Evolutionary conservation across 2,888 invertebrate species (phyloP).

Genomic region (Unio pictorum): DNA sequence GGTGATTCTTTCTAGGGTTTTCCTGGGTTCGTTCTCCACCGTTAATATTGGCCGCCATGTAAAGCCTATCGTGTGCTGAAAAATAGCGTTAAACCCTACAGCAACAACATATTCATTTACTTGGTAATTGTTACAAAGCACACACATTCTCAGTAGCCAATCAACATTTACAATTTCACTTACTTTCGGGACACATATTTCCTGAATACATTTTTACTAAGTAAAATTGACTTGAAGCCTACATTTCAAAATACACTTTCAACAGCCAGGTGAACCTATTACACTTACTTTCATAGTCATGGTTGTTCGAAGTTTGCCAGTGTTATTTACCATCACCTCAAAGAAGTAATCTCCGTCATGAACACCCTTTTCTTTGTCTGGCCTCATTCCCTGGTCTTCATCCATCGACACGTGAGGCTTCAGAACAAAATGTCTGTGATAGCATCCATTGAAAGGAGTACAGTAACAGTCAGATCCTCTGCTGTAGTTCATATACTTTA

Average conservation of each 20-base stretch:
- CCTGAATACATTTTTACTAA: no score
- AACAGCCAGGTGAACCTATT: background rate
- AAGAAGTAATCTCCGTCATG: slow-evolving; percentile 51
- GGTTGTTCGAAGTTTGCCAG: slow-evolving; percentile 34
- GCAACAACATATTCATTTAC: no score
- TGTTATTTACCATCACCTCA: slow-evolving; percentile 43
- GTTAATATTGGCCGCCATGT: no score
- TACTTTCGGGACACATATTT: no score
- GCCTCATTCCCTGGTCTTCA: slow-evolving; percentile 20
- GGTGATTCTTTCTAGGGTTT: no score
- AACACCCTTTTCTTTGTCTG: slow-evolving; percentile 27
- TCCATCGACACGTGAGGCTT: slow-evolving; percentile 21
- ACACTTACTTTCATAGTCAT: slow-evolving; percentile 21
- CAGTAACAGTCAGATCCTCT: slow-evolving; percentile 48
- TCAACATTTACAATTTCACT: no score
- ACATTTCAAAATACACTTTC: background rate
- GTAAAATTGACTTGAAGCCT: background rate
- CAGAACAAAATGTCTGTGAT: slow-evolving; percentile 39
- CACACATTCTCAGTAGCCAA: no score
- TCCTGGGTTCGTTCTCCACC: no score
- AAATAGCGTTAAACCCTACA: no score
- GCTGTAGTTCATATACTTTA: slow-evolving; percentile 18
- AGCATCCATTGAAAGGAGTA: slow-evolving; percentile 41
- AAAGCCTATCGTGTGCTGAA: no score
- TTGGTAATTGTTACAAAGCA: no score